These are phyloP conservation scores for Gymnocephalus cernua DNA, from an alignment of 2,113 vertebrate species.

Conservation along the genomic window DNA sequence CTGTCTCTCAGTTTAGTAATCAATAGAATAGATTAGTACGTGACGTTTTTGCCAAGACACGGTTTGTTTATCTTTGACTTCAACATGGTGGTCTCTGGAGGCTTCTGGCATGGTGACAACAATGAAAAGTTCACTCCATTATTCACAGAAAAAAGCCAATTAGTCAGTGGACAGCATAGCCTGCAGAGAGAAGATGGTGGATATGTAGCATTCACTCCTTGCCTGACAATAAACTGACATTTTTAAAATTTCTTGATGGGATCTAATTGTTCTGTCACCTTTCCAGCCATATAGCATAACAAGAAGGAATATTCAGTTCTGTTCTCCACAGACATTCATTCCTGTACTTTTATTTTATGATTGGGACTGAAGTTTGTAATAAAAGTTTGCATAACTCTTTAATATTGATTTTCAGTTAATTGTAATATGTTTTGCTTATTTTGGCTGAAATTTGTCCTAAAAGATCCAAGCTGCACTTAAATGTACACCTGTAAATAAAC, in stretches of 20 bases:
- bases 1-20: not conserved
- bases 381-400: too few relatives aligned
- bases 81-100: conserved; percentile 5
- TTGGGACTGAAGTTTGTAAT: too few relatives aligned
- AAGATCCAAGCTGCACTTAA: too few relatives aligned
- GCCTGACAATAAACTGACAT: not conserved
- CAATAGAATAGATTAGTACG: not conserved
- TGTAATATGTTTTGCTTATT: too few relatives aligned
- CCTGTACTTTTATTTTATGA: too few relatives aligned
- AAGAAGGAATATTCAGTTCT: too few relatives aligned
- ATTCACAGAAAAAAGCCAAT: conserved; percentile 18
- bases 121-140: conserved; percentile 11
- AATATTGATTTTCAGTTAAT: too few relatives aligned
- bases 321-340: too few relatives aligned
- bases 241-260: not conserved
- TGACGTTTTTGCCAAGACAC: not conserved
- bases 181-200: not conserved
- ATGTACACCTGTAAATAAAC: too few relatives aligned
- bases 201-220: too few relatives aligned
- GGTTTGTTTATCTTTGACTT: conserved; percentile 21
- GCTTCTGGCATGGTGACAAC: not conserved
- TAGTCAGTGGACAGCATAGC: not conserved
- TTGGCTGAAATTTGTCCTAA: too few relatives aligned
- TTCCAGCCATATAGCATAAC: not conserved
- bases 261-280: not conserved